A percentile compares a stretch with the other conserved stretches of the same genome.
These are phyloP conservation scores for Orycteropus afer DNA, from an alignment of 2,113 vertebrate species.

Conservation along the genomic window DNA sequence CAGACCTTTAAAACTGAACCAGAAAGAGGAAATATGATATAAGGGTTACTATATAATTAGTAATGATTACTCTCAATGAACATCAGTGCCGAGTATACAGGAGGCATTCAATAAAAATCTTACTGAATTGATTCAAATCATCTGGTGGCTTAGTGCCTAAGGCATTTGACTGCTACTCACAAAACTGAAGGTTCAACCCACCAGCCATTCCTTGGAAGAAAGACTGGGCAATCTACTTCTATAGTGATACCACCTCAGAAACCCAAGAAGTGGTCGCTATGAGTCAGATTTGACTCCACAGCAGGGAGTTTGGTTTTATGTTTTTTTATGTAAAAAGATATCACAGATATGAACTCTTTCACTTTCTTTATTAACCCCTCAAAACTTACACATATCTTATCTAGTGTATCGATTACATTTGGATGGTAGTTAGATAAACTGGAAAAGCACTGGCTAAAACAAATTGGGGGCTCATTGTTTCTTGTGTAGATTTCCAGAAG, in stretches of 20 bases:
- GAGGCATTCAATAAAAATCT: not conserved
- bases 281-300: no score
- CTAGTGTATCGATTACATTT: not conserved
- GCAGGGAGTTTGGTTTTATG: no score
- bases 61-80: not conserved
- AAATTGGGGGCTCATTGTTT: not conserved
- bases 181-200: no score
- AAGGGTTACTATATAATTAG: not conserved
- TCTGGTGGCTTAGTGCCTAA: no score
- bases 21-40: not conserved
- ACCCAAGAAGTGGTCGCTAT: no score
- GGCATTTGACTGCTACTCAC: no score
- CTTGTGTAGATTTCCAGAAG: not conserved
- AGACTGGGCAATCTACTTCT: no score
- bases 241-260: no score
- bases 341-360: not conserved
- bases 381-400: not conserved
- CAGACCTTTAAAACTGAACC: conserved; percentile 19
- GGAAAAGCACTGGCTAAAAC: not conserved
- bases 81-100: not conserved
- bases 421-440: not conserved
- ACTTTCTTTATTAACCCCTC: no score
- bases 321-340: not conserved
- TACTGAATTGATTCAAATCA: not conserved
- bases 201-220: no score